Percentiles rank a stretch among this genome's conserved stretches.
Conservation (phyloP, 2,113 vertebrate species). For the Gnathonemus echidnorhynchus region DNA sequence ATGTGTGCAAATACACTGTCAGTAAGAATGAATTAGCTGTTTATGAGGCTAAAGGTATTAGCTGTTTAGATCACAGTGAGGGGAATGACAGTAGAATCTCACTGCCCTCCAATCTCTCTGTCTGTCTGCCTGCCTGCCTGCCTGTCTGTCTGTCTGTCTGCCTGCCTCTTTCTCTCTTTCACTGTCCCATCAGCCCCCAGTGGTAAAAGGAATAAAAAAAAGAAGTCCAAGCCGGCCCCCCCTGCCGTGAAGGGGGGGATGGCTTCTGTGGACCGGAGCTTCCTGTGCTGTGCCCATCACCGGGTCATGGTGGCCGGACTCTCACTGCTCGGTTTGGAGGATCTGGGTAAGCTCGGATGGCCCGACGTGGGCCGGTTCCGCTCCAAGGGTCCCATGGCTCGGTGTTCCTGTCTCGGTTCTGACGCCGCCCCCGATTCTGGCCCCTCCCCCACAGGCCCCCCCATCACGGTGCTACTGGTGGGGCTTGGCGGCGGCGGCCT, state of each 20-base stretch:
- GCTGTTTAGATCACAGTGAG: neutral
- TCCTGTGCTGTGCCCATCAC: conserved; percentile 90
- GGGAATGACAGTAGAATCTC: neutral
- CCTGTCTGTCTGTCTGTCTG: neutral
- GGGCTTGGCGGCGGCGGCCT: conserved; percentile 88
- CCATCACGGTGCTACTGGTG: conserved; percentile 71
- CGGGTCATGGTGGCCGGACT: conserved; percentile 87
- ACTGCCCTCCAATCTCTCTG: neutral
- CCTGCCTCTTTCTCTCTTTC: neutral
- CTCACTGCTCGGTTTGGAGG: conserved; percentile 59
- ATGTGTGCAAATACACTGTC: neutral
- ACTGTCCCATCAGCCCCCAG: conserved; percentile 38
- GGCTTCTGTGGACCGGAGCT: conserved; percentile 70
- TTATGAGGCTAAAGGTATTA: neutral
- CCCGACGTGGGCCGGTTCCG: neutral
- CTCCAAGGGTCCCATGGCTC: neutral
- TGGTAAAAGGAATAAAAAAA: conserved; percentile 81
- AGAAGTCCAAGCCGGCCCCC: conserved; percentile 53
- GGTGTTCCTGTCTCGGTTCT: neutral
- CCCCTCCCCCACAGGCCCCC: conserved; percentile 50
- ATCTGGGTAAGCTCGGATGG: conserved; percentile 40
- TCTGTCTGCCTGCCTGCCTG: neutral
- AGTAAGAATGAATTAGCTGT: neutral
- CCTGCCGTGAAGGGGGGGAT: conserved; percentile 15
- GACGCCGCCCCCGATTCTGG: neutral